Evolutionary conservation across 92 coral and sea anemone species (phyloP), one percentile per base, ranked within the genome.

Genomic region (Muricea muricata): DNA sequence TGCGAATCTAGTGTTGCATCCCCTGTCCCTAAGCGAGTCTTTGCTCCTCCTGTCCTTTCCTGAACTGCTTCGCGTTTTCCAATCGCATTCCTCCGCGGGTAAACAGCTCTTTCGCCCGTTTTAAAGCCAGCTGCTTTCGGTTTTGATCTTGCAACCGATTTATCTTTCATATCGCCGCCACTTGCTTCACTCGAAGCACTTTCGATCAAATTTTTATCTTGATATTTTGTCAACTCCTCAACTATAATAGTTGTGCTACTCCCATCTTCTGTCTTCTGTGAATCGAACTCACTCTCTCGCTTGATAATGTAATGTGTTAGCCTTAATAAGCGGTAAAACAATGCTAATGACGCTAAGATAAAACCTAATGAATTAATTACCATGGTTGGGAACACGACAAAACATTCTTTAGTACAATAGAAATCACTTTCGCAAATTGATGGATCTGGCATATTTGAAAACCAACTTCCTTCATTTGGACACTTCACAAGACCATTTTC

Each of bases 321-420:
- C 17, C 14, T 52, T 50, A 75, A 47, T 47, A 75, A 47, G 65
- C 80, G 80, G 45, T 75, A 32, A 31, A 31, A 24, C 3, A 75
- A 21, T 66, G 66, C 50, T 40, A 75, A 75, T 50, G 80, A 75
- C 11, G 80, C 80, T 4, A 75, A 75, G 80, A 75, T 75, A 75
- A 75, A 29, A 29, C 37, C 39, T 50, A 75, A 75, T 75, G 80
- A 75, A 54, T 57, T 75, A 47, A 75, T 75, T 48, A 75, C 50
- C 31, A 75, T 48, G 2, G 26, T 6, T 0, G 80, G 80, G 7
- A 75, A 75, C 37, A 75, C 80, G 4, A 24, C 65, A 0, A 3
- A 21, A 48, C 80, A 75, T 0, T 75, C 80, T 0, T 28, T 1
- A 9, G 65, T 20, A 35, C 80, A 75, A 35, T 5, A 24, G 10